Percentiles rank a stretch among this genome's conserved stretches.
Evolutionary conservation across 2,113 vertebrate genomes (phyloP).

Genomic region (Rhinolophus ferrumequinum): DNA sequence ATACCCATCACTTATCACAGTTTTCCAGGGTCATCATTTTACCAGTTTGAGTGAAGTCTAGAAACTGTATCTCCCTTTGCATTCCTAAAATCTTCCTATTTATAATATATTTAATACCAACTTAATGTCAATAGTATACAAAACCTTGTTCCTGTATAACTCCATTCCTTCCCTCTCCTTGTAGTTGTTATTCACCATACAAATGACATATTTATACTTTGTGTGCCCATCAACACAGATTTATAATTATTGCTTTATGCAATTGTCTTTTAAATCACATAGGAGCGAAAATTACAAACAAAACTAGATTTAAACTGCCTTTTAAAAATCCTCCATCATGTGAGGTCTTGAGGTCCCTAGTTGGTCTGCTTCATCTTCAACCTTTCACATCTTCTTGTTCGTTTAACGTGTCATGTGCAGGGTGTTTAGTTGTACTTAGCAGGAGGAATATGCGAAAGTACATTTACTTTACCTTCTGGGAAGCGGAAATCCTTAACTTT

Average conservation of each 20-base stretch:
- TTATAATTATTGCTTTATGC: slow-evolving; percentile 2
- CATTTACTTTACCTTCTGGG: neutral
- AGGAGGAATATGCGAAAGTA: neutral
- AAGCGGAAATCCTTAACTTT: neutral
- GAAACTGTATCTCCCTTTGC: neutral
- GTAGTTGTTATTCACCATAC: neutral
- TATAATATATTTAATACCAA: neutral
- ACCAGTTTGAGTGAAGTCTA: neutral
- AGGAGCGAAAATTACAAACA: neutral
- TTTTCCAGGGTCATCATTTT: neutral
- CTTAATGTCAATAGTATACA: neutral
- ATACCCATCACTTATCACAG: neutral
- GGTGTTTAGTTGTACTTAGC: neutral
- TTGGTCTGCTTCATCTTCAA: neutral
- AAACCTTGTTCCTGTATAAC: neutral
- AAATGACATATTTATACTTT: neutral
- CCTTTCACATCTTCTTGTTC: neutral
- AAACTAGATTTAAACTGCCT: slow-evolving; percentile 4
- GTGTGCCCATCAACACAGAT: neutral
- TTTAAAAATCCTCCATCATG: neutral
- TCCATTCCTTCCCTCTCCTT: neutral
- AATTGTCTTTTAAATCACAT: slow-evolving; percentile 8
- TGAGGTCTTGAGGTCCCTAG: neutral
- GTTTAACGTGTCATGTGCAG: neutral
- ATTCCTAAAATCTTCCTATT: neutral